Percentiles rank a stretch among this genome's conserved stretches.
Conservation (phyloP, 2,113 vertebrate species). For the Hydrolagus affinis region DNA sequence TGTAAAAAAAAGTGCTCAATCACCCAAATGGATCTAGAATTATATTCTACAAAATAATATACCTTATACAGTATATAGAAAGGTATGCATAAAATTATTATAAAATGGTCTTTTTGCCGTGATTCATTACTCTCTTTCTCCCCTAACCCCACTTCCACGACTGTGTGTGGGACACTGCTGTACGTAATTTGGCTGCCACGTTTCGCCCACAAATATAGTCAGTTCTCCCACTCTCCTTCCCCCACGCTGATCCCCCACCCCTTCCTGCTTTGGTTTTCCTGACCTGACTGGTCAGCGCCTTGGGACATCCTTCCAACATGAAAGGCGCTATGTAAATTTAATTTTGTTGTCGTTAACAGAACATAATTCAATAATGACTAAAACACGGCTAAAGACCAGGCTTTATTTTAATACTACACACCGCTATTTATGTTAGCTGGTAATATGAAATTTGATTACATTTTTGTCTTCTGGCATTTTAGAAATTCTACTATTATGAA, state of each 20-base stretch:
- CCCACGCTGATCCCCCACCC: too few relatives aligned
- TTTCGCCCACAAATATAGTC: too few relatives aligned
- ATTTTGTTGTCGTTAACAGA: too few relatives aligned
- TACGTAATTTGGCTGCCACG: too few relatives aligned
- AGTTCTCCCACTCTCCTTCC: too few relatives aligned
- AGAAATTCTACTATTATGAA: not conserved
- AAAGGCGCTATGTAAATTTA: too few relatives aligned
- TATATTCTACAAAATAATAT: not conserved
- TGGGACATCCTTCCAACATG: too few relatives aligned
- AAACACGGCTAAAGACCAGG: not conserved
- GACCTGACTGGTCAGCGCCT: too few relatives aligned
- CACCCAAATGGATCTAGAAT: not conserved
- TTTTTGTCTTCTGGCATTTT: constrained; percentile 1
- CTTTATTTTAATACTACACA: constrained; percentile 4
- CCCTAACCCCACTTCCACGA: too few relatives aligned
- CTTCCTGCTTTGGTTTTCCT: too few relatives aligned
- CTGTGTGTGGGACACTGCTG: too few relatives aligned
- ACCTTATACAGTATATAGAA: not conserved
- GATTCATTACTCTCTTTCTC: not conserved
- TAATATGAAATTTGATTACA: not conserved
- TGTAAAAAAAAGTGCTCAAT: constrained; percentile 13
- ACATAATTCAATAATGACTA: not conserved
- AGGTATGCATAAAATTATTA: not conserved
- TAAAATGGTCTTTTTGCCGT: not conserved
- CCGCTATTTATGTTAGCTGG: not conserved